These are phyloP conservation scores for Cololabis saira DNA, from an alignment of 2,113 vertebrate genomes.

Conservation along the genomic window DNA sequence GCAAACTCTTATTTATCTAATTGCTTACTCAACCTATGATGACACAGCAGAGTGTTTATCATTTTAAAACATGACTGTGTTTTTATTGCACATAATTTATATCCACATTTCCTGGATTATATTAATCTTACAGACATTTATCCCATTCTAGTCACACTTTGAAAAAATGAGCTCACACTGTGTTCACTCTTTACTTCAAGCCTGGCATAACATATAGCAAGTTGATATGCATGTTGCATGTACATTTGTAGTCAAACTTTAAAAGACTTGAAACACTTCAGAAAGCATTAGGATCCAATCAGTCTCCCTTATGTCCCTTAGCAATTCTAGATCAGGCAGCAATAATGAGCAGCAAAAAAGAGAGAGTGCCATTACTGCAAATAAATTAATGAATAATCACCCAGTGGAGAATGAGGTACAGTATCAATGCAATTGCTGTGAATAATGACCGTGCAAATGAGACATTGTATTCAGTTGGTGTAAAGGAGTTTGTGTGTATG, in stretches of 20 bases:
- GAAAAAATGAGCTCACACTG: constrained; percentile 9
- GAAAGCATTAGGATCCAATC: constrained; percentile 18
- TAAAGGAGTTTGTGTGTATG: constrained; percentile 14
- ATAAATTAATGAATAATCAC: constrained; percentile 42
- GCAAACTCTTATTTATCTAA: constrained; percentile 6
- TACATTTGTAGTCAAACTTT: constrained; percentile 28
- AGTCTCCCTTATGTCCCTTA: not conserved
- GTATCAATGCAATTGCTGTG: constrained; percentile 39
- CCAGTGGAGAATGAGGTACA: constrained; percentile 29
- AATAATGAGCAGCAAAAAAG: constrained; percentile 13
- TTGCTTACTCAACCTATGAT: constrained; percentile 6
- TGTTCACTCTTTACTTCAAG: constrained; percentile 33
- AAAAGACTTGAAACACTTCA: constrained; percentile 1
- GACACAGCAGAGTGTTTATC: constrained; percentile 2
- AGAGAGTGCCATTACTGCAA: constrained; percentile 20
- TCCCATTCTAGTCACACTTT: constrained; percentile 17
- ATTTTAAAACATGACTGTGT: constrained; percentile 10
- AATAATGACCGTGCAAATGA: constrained; percentile 47
- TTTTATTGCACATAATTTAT: constrained; percentile 23
- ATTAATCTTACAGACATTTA: constrained; percentile 9
- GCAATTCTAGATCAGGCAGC: constrained; percentile 6
- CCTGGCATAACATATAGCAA: constrained; percentile 6
- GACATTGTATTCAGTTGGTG: not conserved
- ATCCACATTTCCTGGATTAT: constrained; percentile 8
- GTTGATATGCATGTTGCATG: constrained; percentile 10